These are phyloP conservation scores for Indri indri DNA, from an alignment of 2,113 vertebrate species.

Conservation along the genomic window DNA sequence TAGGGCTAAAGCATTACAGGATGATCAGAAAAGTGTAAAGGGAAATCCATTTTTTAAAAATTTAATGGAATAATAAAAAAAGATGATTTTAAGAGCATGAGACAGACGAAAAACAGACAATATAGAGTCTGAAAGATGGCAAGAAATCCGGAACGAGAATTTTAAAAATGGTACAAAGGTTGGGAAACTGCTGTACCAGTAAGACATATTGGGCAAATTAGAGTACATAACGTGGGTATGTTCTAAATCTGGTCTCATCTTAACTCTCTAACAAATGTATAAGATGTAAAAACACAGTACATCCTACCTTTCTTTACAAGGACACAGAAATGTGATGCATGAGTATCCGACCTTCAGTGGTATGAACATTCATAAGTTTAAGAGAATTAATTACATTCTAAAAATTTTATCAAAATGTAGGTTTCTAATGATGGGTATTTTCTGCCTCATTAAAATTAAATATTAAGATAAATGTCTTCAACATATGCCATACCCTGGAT, in stretches of 20 bases:
- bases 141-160: conserved; percentile 19
- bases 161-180: background rate
- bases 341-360: background rate
- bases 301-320: conserved; percentile 13
- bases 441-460: conserved; percentile 48
- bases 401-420: conserved; percentile 42
- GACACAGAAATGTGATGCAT: background rate
- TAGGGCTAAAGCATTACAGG: conserved; percentile 67
- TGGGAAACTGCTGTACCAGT: background rate
- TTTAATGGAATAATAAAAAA: conserved; percentile 73
- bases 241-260: conserved; percentile 6
- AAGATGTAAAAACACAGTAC: background rate
- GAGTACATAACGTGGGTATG: background rate
- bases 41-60: conserved; percentile 61
- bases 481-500: background rate
- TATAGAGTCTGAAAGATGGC: background rate
- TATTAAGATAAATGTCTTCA: conserved; percentile 44
- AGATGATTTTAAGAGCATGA: conserved; percentile 49
- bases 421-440: conserved; percentile 45
- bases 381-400: conserved; percentile 13
- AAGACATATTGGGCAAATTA: background rate
- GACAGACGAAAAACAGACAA: conserved; percentile 43
- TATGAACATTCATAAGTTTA: conserved; percentile 13
- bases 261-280: conserved; percentile 38
- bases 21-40: conserved; percentile 69